Evolutionary conservation across 2,113 vertebrate species (phyloP), one percentile per base, ranked within the genome.

Genomic region (Petrocephalus microphthalmus): DNA sequence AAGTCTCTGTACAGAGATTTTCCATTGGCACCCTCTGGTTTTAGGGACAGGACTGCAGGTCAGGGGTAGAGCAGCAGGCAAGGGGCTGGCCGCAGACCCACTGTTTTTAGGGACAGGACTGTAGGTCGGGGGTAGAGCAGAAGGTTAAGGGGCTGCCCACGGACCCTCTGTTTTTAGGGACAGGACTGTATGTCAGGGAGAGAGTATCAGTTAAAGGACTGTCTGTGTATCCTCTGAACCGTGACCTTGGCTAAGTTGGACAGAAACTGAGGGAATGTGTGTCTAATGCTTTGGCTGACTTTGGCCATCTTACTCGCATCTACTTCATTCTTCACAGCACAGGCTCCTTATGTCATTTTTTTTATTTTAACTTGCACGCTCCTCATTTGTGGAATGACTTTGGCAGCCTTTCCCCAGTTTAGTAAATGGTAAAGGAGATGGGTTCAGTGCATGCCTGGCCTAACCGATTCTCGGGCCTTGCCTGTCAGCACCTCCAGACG

Each of bases 401-500:
- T 51, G 45, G 25, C 52, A 83, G 52, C 82, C 47, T 20, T 42
- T 49, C n/a, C 29, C 25, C 17, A 52, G 60, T 29, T 29, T 13
- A 67, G 45, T 49, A n/a, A 47, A 22, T 82, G 42, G 45, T 53
- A 64, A 20, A 60, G 25, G 33, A 88, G 29, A 60, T 20, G n/a
- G 42, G 22, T 60, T 86, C 29, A n/a, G 60, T 20, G 22, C 22
- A 64, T 29, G 81, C 56, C 52, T 13, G 13, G 17, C 15, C 49
- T 88, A 88, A 88, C 53, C 19, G 56, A 29, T 84, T 51, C 54
- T 64, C 64, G 25, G 56, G 37, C 88, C 64, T 54, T 37, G 57
- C 49, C 83, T 71, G 57, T 85, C 83, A 22, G 83, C 45, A 85
- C 88, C 52, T 88, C 56, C 22, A 20, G 83, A 71, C 57, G 1